Percentiles rank a stretch among this genome's conserved stretches.
These are phyloP conservation scores for Ametastegia equiseti DNA, from an alignment of 2,888 invertebrate genomes.

Conservation along the genomic window DNA sequence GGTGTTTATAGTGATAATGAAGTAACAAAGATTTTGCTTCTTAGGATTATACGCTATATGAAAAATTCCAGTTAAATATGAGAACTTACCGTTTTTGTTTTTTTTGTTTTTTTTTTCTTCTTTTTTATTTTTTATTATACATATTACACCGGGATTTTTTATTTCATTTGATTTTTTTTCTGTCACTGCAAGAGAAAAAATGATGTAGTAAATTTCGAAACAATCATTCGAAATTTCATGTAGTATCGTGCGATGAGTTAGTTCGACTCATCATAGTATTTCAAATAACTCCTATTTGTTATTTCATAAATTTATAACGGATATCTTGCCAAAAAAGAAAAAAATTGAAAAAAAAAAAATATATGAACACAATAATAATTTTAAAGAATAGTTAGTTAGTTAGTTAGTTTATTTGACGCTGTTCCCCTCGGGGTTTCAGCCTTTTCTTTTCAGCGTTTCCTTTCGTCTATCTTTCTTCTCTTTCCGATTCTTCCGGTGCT, in stretches of 20 bases:
- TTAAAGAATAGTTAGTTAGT: no score
- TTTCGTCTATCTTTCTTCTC: no score
- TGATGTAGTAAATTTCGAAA: not conserved
- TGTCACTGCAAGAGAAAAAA: no score
- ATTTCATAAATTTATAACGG: constrained; percentile 72
- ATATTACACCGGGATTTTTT: no score
- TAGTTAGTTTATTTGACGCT: no score
- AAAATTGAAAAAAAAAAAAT: constrained; percentile 9
- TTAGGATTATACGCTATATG: not conserved
- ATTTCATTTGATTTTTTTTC: no score
- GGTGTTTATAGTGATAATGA: not conserved
- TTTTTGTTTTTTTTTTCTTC: not conserved
- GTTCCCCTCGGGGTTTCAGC: no score
- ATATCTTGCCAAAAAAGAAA: constrained; percentile 67
- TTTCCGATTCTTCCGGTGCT: no score
- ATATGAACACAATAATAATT: constrained; percentile 48
- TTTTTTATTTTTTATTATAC: not conserved
- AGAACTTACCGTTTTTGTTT: not conserved
- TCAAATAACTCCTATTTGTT: constrained; percentile 53
- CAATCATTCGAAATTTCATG: not conserved
- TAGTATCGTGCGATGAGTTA: not conserved
- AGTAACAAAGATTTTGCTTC: not conserved
- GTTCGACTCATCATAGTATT: constrained; percentile 19
- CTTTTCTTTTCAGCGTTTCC: no score
- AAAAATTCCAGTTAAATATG: not conserved